A percentile compares a stretch with the other conserved stretches of the same genome.
Conservation (phyloP, 2,888 invertebrate genomes). For the Sylvicola fuscatus region DNA sequence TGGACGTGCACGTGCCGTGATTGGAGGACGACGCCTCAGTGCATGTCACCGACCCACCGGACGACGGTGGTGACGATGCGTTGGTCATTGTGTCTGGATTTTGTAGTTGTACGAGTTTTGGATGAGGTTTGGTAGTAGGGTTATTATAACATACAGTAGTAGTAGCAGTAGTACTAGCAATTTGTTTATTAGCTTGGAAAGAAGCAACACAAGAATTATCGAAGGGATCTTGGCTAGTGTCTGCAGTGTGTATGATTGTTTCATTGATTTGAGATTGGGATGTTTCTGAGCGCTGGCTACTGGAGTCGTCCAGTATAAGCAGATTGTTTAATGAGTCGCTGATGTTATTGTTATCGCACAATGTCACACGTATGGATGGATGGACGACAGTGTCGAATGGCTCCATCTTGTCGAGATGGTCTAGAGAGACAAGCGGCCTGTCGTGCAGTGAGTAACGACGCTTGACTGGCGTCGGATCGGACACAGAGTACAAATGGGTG, state of each 20-base stretch:
- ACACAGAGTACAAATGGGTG: not conserved
- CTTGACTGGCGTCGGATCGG: not conserved
- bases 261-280: conserved; percentile 8
- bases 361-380: too few species aligned
- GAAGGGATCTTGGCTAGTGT: too few species aligned
- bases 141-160: conserved; percentile 13
- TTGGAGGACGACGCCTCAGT: conserved; percentile 16
- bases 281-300: conserved; percentile 4
- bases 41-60: too few species aligned
- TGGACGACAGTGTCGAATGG: too few species aligned
- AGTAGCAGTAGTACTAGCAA: conserved; percentile 9
- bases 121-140: conserved; percentile 12
- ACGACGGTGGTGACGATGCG: conserved; percentile 8
- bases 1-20: conserved; percentile 27
- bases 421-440: too few species aligned
- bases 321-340: too few species aligned
- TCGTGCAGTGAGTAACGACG: too few species aligned
- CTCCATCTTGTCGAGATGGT: too few species aligned
- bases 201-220: conserved; percentile 1
- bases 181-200: not conserved
- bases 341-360: too few species aligned
- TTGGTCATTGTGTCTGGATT: conserved; percentile 16
- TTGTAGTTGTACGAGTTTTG: conserved; percentile 12
- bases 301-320: too few species aligned
- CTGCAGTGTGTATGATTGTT: not conserved